Conservation (phyloP, 1,140 invertebrate genomes). For the Atta colombica region DNA sequence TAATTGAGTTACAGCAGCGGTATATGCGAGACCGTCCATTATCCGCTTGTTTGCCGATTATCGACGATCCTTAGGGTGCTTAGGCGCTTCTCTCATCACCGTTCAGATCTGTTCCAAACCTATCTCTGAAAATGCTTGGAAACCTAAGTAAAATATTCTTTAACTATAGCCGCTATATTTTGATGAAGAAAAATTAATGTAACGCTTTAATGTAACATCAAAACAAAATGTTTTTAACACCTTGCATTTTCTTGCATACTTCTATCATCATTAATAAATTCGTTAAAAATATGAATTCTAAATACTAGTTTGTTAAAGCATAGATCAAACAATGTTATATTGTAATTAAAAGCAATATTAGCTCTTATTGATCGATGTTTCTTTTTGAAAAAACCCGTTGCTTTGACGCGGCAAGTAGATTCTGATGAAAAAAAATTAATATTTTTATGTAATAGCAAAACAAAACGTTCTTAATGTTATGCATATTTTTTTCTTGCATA, state of each 20-base stretch:
- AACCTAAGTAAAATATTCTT: conserved; percentile 23
- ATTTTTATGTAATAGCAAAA: too few species aligned
- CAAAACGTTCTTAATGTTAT: background rate
- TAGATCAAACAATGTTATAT: too few species aligned
- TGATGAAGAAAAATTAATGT: background rate
- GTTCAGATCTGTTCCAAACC: background rate
- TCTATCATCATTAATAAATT: background rate
- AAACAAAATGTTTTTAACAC: background rate
- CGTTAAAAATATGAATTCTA: background rate
- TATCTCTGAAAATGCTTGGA: background rate
- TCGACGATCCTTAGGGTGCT: conserved; percentile 46
- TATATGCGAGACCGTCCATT: conserved; percentile 57
- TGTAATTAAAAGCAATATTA: background rate
- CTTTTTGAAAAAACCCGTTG: conserved; percentile 65
- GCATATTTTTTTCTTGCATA: background rate
- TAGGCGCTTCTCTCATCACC: conserved; percentile 26
- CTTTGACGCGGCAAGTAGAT: too few species aligned
- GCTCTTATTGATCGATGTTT: background rate
- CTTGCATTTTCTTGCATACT: background rate
- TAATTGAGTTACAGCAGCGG: conserved; percentile 49
- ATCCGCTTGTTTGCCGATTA: conserved; percentile 61
- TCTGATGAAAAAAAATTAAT: too few species aligned
- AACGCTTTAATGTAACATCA: background rate
- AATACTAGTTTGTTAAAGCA: background rate
- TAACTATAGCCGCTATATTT: background rate